Percentiles rank a stretch among this genome's conserved stretches.
Conservation (phyloP, 2,113 vertebrate genomes). For the Stegostoma tigrinum region DNA sequence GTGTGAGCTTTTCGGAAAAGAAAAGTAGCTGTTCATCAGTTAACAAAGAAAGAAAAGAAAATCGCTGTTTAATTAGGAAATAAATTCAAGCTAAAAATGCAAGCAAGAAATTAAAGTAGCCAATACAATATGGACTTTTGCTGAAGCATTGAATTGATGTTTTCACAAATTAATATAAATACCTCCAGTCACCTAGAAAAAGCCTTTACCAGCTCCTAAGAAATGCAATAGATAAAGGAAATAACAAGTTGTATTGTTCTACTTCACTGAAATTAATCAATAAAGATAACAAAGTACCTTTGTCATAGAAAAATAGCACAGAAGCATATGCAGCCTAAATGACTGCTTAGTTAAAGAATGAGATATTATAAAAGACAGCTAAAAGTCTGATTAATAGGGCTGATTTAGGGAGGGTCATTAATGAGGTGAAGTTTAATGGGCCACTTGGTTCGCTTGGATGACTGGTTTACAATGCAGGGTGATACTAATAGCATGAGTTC, state of each 20-base stretch:
- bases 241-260: not conserved
- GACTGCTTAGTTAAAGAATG: not conserved
- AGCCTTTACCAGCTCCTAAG: not conserved
- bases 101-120: not conserved
- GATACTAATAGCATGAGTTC: no score
- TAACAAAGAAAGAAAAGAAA: not conserved
- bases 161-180: not conserved
- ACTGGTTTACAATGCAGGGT: no score
- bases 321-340: not conserved
- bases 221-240: not conserved
- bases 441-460: no score
- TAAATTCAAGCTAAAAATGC: not conserved
- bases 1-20: not conserved
- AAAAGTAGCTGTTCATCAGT: not conserved
- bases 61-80: not conserved
- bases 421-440: not conserved
- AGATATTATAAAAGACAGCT: not conserved
- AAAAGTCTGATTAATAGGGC: not conserved
- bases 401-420: not conserved
- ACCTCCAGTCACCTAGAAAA: not conserved
- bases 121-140: no score
- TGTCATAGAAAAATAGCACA: not conserved
- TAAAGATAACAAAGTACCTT: not conserved
- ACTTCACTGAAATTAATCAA: not conserved
- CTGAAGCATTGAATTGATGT: not conserved